Evolutionary conservation across 2,797 vertebrate genomes (phyloP).

Genomic region (Dendrocincla tyrannina): DNA sequence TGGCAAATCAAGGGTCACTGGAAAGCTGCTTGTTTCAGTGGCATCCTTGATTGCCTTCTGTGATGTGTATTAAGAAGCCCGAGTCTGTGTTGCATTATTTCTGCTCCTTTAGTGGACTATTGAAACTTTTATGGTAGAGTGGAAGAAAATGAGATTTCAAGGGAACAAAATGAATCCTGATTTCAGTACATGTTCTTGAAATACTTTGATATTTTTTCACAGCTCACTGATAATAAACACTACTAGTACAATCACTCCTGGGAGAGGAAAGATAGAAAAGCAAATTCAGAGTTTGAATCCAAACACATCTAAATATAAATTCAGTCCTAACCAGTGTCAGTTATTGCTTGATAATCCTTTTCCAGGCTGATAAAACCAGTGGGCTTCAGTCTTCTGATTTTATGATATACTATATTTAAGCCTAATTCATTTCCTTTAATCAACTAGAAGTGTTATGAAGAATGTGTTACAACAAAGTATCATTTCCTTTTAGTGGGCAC

Average conservation of each 20-base stretch:
- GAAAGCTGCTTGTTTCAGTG: not conserved
- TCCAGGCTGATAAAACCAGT: not conserved
- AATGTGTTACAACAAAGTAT: not conserved
- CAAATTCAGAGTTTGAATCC: not conserved
- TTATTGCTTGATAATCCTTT: not conserved
- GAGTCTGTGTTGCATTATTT: not conserved
- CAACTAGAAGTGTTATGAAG: not conserved
- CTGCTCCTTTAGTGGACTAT: not conserved
- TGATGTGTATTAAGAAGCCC: not conserved
- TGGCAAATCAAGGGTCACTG: not conserved
- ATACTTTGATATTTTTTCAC: not conserved
- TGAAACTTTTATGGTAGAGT: not conserved
- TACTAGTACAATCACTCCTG: not conserved
- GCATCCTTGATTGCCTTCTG: not conserved
- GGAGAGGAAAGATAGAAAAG: not conserved
- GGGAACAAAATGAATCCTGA: not conserved
- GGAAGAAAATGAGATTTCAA: slow-evolving; percentile 21
- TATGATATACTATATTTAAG: not conserved
- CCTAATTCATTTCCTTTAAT: not conserved
- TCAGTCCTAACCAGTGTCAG: not conserved
- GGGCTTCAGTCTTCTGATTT: not conserved
- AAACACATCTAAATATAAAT: not conserved
- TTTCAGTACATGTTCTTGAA: not conserved
- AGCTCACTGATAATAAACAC: not conserved
- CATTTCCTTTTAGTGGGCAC: not conserved